These are phyloP conservation scores for Villa cingulata DNA, from an alignment of 2,888 invertebrate genomes.

Conservation along the genomic window DNA sequence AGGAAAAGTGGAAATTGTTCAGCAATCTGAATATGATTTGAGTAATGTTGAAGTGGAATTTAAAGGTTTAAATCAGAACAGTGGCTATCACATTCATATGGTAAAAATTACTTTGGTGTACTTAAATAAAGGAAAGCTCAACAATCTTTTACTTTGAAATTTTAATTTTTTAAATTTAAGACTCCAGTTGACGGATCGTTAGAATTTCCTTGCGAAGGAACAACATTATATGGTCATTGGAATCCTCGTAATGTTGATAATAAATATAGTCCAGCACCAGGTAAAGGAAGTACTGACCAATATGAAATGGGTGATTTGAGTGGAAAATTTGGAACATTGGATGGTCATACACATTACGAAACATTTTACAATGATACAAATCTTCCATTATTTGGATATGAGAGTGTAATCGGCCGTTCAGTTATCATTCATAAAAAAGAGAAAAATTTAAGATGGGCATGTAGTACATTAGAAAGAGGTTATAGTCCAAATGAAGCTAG, in stretches of 20 bases:
- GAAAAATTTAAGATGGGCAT: conserved; percentile 59
- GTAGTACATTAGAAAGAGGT: conserved; percentile 72
- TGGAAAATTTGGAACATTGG: conserved; percentile 69
- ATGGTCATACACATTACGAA: conserved; percentile 45
- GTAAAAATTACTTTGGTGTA: conserved; percentile 36
- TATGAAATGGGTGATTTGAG: conserved; percentile 78
- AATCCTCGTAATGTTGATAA: conserved; percentile 66
- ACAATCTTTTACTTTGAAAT: conserved; percentile 4
- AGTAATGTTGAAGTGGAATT: conserved; percentile 65
- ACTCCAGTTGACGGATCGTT: conserved; percentile 68
- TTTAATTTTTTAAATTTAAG: conserved; percentile 40
- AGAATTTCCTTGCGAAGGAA: conserved; percentile 76
- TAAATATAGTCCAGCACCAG: conserved; percentile 44
- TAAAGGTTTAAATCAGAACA: conserved; percentile 52
- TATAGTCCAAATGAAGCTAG: conserved; percentile 78
- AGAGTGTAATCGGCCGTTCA: conserved; percentile 74
- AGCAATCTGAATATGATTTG: conserved; percentile 74
- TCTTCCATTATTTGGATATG: conserved; percentile 65
- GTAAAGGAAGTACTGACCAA: conserved; percentile 64
- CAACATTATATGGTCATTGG: conserved; percentile 71
- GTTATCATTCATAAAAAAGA: conserved; percentile 64
- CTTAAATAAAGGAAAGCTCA: neutral
- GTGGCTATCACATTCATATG: conserved; percentile 70
- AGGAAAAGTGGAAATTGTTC: conserved; percentile 68
- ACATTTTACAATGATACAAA: conserved; percentile 64